Percentiles rank a stretch among this genome's conserved stretches.
These are phyloP conservation scores for Pipra filicauda DNA, from an alignment of 2,113 vertebrate species.

Conservation along the genomic window DNA sequence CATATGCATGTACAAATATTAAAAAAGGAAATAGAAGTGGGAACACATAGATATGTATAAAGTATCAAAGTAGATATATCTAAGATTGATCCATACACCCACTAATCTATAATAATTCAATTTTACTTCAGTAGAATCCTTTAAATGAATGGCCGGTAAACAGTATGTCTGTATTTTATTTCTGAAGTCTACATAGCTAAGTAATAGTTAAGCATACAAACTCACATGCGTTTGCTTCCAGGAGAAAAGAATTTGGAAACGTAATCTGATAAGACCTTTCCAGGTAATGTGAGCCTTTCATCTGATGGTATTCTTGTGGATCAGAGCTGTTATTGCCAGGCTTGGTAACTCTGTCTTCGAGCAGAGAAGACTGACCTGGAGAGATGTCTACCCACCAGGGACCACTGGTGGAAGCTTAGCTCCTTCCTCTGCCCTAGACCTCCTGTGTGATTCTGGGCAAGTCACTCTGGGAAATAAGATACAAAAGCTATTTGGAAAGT, in stretches of 20 bases:
- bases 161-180: not conserved
- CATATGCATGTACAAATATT: not conserved
- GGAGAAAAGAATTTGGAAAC: not conserved
- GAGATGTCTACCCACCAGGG: not conserved
- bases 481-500: not conserved
- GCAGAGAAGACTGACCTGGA: not conserved
- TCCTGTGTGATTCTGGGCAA: not conserved
- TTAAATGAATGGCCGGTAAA: not conserved
- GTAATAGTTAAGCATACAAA: not conserved
- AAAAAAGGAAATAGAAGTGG: not conserved
- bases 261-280: not conserved
- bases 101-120: not conserved
- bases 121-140: not conserved
- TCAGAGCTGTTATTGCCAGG: not conserved
- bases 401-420: not conserved
- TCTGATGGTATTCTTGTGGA: not conserved
- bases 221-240: not conserved
- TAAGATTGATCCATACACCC: accelerated
- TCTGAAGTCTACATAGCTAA: not conserved
- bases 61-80: not conserved
- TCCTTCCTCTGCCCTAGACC: not conserved
- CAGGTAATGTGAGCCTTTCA: not conserved
- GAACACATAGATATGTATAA: not conserved
- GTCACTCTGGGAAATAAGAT: not conserved
- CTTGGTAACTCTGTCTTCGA: not conserved